Base-by-base conservation (phyloP, 37 sponge, comb jelly and placozoan species). In the Geodia barretti region DNA sequence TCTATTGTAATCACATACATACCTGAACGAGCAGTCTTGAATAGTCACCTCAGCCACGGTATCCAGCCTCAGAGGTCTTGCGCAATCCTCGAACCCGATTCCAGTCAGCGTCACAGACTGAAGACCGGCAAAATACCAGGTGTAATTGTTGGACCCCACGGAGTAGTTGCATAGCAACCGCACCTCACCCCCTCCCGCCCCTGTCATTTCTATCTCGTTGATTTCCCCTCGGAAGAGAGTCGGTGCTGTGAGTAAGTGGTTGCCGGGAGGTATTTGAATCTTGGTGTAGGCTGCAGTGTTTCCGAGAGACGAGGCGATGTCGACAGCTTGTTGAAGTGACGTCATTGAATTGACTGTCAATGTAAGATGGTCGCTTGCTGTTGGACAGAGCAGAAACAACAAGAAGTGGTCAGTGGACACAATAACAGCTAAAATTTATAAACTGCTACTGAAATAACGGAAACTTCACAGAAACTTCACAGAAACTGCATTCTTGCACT, bases 11-110 rank as follows among this genome's bases (percentile, higher is more conserved):
- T n/a, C n/a, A n/a, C n/a, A n/a, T n/a, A n/a, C n/a, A n/a, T 42
- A 81, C 81, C 61, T 73, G 62, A 87, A 87, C 30, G 41, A 28
- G 39, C 76, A 70, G 72, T 87, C 75, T 36, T 38, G 30, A 32
- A 87, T 68, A 0, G 33, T 59, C 20, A 80, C 81, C 9, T 1
- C n/a, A 58, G 19, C 62, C 11, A 80, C 75, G 2, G 68, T 59
- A 36, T 80, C 70, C n/a, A 87, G 43, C 19, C 81, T 43, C 17
- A 87, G 19, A 3, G 87, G 80, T 28, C 35, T n/a, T 11, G 79
- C 74, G 54, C 87, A 86, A 7, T 54, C 60, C 1, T 8, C 24
- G 23, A 87, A 79, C 25, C 54, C n/a, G 5, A 87, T 7, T 25
- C 29, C 39, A 31, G 39, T 38, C 37, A 87, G 31, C 23, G 43